A percentile compares a stretch with the other conserved stretches of the same genome.
These are phyloP conservation scores for Procavia capensis DNA, from an alignment of 2,113 vertebrate genomes.

Conservation along the genomic window DNA sequence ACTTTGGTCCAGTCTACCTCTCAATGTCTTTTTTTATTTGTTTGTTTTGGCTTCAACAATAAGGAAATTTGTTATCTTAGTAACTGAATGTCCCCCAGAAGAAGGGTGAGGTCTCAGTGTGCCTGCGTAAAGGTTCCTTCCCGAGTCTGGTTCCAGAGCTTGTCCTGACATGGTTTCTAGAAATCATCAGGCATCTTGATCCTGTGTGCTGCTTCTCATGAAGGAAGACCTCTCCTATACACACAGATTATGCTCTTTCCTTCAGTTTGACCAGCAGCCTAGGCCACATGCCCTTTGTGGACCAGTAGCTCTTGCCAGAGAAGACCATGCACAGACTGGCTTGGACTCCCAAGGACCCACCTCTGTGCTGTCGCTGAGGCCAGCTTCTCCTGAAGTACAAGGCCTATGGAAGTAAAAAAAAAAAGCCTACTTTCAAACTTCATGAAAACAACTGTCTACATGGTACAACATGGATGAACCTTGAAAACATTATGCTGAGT, in stretches of 20 bases:
- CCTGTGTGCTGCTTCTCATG: not conserved
- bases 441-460: not conserved
- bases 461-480: not conserved
- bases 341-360: not conserved
- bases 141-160: not conserved
- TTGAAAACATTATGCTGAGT: not conserved
- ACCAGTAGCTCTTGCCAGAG: not conserved
- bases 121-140: not conserved
- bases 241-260: not conserved
- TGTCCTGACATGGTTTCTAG: not conserved
- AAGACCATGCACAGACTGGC: not conserved
- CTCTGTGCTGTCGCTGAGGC: not conserved
- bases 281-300: not conserved
- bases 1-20: not conserved
- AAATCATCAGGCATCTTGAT: not conserved
- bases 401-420: not conserved
- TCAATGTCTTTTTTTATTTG: not conserved
- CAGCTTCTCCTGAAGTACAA: not conserved
- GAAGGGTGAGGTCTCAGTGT: not conserved
- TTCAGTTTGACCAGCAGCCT: not conserved
- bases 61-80: not conserved
- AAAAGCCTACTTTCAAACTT: not conserved
- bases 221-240: not conserved
- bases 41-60: not conserved
- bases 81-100: not conserved